These are phyloP conservation scores for Chorisops tibialis DNA, from an alignment of 2,888 invertebrate genomes.

Conservation along the genomic window DNA sequence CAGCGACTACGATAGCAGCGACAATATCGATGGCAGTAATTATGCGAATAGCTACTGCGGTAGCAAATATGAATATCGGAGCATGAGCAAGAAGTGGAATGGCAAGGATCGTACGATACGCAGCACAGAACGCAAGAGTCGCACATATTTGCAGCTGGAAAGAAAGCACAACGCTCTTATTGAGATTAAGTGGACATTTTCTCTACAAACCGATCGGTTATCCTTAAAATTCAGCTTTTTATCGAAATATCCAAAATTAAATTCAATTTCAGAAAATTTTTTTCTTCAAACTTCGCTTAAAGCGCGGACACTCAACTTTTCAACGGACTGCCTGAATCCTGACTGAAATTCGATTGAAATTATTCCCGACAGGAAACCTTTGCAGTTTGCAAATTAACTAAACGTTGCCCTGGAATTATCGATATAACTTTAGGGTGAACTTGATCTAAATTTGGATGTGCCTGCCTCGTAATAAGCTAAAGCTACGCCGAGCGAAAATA, in stretches of 20 bases:
- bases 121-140: constrained; percentile 14
- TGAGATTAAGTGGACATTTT: background rate
- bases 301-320: constrained; percentile 1
- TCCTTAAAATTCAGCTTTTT: background rate
- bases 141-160: background rate
- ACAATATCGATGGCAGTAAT: constrained; percentile 17
- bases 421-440: constrained; percentile 15
- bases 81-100: constrained; percentile 4
- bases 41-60: constrained; percentile 5
- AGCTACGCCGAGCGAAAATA: no score
- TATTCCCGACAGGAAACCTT: background rate
- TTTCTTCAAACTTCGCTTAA: background rate
- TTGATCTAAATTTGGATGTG: constrained; percentile 14
- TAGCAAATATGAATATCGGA: constrained; percentile 17
- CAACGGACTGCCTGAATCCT: background rate
- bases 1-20: constrained; percentile 20
- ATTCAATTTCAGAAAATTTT: background rate
- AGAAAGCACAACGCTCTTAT: background rate
- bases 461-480: no score
- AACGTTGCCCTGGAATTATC: constrained; percentile 14
- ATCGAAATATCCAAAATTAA: background rate
- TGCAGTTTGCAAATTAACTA: background rate
- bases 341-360: constrained; percentile 3
- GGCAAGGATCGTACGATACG: constrained; percentile 13
- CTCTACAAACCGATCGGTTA: background rate